Evolutionary conservation across 2,888 invertebrate species (phyloP).

Genomic region (Cabera pusaria): DNA sequence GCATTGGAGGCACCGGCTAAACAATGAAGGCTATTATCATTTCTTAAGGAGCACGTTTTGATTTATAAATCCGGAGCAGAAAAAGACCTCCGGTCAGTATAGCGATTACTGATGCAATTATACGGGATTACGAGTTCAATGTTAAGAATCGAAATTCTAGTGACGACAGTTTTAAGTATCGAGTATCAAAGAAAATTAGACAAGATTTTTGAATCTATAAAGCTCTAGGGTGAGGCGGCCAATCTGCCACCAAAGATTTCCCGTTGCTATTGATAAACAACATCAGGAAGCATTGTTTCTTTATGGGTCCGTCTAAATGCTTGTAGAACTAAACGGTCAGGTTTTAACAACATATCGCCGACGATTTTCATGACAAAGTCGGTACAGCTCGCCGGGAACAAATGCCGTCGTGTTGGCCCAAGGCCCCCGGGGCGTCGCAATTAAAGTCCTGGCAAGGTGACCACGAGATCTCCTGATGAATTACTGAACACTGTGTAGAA

Average conservation of each 20-base stretch:
- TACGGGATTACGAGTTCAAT: too few species aligned
- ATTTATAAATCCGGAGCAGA: constrained; percentile 45
- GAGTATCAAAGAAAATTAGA: too few species aligned
- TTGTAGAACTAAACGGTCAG: constrained; percentile 46
- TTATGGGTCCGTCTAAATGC: constrained; percentile 40
- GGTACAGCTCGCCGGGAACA: constrained; percentile 59
- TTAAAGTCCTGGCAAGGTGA: constrained; percentile 65
- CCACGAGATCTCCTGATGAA: constrained; percentile 54
- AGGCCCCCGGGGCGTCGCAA: constrained; percentile 72
- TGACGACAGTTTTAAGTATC: too few species aligned
- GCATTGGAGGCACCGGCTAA: constrained; percentile 65
- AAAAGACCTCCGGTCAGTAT: constrained; percentile 21
- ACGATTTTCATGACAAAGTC: constrained; percentile 61
- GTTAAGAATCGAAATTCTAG: too few species aligned
- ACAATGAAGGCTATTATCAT: constrained; percentile 74
- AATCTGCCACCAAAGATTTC: constrained; percentile 11
- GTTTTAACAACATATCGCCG: constrained; percentile 54
- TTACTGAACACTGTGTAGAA: constrained; percentile 29
- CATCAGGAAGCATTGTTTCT: constrained; percentile 28
- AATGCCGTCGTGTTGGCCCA: constrained; percentile 66
- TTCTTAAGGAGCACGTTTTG: constrained; percentile 58
- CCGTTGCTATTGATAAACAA: constrained; percentile 21
- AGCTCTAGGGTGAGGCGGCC: too few species aligned
- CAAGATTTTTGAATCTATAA: too few species aligned
- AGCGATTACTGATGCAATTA: constrained; percentile 2